A percentile compares a stretch with the other conserved stretches of the same genome.
These are phyloP conservation scores for Megaleporinus macrocephalus DNA, from an alignment of 2,113 vertebrate genomes.

Conservation along the genomic window DNA sequence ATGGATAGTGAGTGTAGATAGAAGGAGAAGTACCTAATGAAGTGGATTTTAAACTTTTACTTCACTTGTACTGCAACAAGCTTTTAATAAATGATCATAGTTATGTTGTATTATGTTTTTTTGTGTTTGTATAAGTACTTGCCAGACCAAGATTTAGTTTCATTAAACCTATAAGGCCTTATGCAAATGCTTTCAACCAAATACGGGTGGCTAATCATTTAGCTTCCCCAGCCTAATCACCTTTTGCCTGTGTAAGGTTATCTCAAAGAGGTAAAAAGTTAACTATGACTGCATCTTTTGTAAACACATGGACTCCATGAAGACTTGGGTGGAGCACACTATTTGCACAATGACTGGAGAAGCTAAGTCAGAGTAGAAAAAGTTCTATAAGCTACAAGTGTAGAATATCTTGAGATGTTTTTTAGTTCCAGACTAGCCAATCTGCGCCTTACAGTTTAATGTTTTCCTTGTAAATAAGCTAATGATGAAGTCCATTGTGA, in stretches of 20 bases:
- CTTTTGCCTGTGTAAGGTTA: not conserved
- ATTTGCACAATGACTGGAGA: slow-evolving; percentile 45
- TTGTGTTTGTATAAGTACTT: no score
- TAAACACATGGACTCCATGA: slow-evolving; percentile 41
- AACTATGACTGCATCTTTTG: slow-evolving; percentile 36
- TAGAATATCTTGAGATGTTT: not conserved
- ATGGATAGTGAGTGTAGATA: no score
- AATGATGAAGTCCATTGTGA: not conserved
- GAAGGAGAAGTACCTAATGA: no score
- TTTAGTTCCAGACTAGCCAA: no score
- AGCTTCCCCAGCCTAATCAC: not conserved
- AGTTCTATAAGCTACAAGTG: not conserved
- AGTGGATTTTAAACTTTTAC: no score
- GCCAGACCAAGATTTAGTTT: no score
- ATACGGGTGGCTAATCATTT: not conserved
- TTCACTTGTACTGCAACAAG: no score
- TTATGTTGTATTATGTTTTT: no score
- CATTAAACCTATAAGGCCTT: no score
- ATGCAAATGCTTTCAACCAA: no score
- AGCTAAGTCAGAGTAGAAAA: not conserved
- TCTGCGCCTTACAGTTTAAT: not conserved
- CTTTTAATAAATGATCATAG: no score
- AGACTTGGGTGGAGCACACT: slow-evolving; percentile 40
- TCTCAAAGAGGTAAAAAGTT: slow-evolving; percentile 30
- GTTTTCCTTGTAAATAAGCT: not conserved